These are phyloP conservation scores for Andrena flavipes DNA, from an alignment of 2,888 invertebrate genomes.

Conservation along the genomic window DNA sequence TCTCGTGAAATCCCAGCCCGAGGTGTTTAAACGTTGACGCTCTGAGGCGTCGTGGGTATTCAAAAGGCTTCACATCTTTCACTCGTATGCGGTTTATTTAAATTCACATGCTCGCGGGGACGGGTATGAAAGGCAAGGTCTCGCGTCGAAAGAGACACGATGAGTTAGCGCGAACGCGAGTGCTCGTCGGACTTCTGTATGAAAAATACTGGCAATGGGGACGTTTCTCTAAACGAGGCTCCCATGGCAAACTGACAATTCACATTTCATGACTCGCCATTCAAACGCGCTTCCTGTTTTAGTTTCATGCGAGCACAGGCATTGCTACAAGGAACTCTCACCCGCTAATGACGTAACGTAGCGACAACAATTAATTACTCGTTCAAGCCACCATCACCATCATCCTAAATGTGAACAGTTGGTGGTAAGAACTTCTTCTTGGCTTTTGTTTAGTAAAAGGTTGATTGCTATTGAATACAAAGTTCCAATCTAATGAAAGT, in stretches of 20 bases:
- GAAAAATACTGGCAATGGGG: background rate
- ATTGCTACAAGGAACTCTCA: no score
- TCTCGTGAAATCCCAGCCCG: background rate
- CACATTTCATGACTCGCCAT: constrained; percentile 9
- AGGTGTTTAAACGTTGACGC: background rate
- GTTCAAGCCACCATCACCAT: no score
- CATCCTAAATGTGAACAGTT: no score
- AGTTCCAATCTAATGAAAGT: no score
- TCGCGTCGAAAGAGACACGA: background rate
- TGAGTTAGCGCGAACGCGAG: background rate
- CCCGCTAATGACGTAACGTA: no score
- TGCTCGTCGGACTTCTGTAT: background rate
- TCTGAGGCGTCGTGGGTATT: constrained; percentile 7
- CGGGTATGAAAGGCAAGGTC: background rate
- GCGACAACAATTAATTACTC: no score
- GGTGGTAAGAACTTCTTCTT: no score
- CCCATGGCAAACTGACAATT: background rate
- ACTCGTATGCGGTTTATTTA: constrained; percentile 3
- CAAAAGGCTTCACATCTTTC: background rate
- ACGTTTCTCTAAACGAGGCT: constrained; percentile 2
- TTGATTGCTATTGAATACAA: no score
- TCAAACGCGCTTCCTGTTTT: constrained; percentile 21
- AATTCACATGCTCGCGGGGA: background rate
- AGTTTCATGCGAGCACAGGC: background rate
- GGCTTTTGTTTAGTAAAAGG: no score